These are phyloP conservation scores for Chrysocyon brachyurus DNA, from an alignment of 2,797 vertebrate species.

Conservation along the genomic window DNA sequence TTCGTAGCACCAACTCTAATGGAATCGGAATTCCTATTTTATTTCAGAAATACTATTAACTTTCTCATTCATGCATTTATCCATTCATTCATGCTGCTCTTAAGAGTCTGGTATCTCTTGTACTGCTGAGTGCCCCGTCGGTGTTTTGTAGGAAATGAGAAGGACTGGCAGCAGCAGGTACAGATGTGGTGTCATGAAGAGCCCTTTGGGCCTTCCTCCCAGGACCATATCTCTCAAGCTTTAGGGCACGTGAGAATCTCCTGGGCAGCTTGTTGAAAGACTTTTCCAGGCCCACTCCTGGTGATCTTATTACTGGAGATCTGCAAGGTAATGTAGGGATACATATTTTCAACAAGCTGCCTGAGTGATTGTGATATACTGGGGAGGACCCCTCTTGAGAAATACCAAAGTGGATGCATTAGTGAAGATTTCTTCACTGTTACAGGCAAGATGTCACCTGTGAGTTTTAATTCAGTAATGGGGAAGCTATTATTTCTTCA, in stretches of 20 bases:
- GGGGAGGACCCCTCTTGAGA: conserved; percentile 11
- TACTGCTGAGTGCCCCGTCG: neutral
- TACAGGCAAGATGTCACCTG: neutral
- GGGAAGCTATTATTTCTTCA: neutral
- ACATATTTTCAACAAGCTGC: neutral
- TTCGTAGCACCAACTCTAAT: neutral
- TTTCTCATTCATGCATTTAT: conserved; percentile 16
- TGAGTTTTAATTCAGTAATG: neutral
- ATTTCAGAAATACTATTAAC: neutral
- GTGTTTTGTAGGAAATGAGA: neutral
- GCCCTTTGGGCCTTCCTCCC: neutral
- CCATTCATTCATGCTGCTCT: neutral
- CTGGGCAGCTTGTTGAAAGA: neutral
- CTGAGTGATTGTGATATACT: neutral
- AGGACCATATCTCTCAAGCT: neutral
- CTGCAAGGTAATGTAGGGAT: neutral
- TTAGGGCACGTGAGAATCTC: neutral
- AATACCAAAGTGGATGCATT: neutral
- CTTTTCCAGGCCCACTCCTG: neutral
- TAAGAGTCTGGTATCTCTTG: neutral
- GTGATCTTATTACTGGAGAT: neutral
- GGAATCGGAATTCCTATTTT: conserved; percentile 13
- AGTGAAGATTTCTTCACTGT: neutral
- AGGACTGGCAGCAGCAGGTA: neutral
- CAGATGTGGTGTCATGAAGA: neutral